Percentiles rank a stretch among this genome's conserved stretches.
These are phyloP conservation scores for Latrodectus elegans DNA, from an alignment of 2,888 invertebrate species.

Conservation along the genomic window DNA sequence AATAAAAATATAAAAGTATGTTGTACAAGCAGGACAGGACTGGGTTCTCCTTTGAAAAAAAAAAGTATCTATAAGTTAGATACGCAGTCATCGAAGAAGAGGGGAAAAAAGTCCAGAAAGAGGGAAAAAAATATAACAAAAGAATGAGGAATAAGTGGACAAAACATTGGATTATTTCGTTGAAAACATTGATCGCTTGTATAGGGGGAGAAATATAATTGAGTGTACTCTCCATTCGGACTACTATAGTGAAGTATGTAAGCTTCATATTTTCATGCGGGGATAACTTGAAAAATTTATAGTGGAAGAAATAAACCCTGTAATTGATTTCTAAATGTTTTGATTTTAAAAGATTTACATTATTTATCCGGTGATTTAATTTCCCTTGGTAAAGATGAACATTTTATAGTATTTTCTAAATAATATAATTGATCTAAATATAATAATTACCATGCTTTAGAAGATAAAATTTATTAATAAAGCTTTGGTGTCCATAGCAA, in stretches of 20 bases:
- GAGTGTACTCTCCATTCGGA: not conserved
- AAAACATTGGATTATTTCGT: constrained; percentile 30
- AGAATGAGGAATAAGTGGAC: not conserved
- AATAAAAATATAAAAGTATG: not conserved
- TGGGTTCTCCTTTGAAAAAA: not conserved
- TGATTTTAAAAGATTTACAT: too few species aligned
- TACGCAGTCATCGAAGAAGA: not conserved
- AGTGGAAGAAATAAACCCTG: too few species aligned
- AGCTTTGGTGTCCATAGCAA: too few species aligned
- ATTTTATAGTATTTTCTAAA: too few species aligned
- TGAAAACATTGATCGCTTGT: constrained; percentile 13
- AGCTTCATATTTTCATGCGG: too few species aligned
- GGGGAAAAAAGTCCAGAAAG: not conserved
- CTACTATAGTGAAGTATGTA: not conserved
- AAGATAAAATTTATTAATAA: too few species aligned
- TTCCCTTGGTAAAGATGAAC: too few species aligned
- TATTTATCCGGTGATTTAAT: too few species aligned
- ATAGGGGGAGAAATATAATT: constrained; percentile 12
- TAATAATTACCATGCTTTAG: too few species aligned
- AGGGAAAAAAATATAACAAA: constrained; percentile 4
- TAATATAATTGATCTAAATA: too few species aligned
- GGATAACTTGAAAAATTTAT: too few species aligned
- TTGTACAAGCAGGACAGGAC: not conserved
- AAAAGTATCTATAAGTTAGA: not conserved
- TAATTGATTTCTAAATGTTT: too few species aligned